Conservation (phyloP, 2,888 invertebrate species). For the Cyrtodaria siliqua region DNA sequence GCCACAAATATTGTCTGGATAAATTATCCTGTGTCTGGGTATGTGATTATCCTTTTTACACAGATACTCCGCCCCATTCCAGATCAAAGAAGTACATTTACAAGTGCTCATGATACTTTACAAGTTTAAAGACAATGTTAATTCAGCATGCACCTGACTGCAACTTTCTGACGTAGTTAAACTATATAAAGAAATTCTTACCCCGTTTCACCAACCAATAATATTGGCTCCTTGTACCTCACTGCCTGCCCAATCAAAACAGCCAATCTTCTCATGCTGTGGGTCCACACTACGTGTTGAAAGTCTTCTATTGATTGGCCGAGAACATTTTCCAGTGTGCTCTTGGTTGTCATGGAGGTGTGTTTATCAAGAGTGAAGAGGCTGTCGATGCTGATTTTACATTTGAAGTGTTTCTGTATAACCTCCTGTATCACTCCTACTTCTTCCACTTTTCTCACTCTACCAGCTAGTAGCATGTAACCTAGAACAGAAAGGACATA, state of each 20-base stretch:
- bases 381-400: conserved; percentile 90
- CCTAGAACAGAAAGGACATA: conserved; percentile 87
- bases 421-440: conserved; percentile 92
- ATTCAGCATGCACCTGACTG: too few relatives aligned
- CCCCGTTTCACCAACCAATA: conserved; percentile 98
- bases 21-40: too few relatives aligned
- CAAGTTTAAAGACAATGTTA: too few relatives aligned
- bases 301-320: conserved; percentile 87
- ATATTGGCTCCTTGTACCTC: conserved; percentile 96
- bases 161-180: too few relatives aligned
- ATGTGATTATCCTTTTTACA: too few relatives aligned
- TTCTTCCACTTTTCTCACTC: conserved; percentile 95
- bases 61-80: too few relatives aligned
- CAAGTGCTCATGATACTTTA: too few relatives aligned
- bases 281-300: conserved; percentile 97
- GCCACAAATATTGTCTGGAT: too few relatives aligned
- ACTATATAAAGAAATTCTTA: too few relatives aligned
- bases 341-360: conserved; percentile 91
- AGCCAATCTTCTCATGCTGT: conserved; percentile 92
- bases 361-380: conserved; percentile 89
- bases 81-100: too few relatives aligned
- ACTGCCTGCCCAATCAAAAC: conserved; percentile 91
- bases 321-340: conserved; percentile 68
- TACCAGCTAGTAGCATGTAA: conserved; percentile 96
- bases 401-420: conserved; percentile 89